Evolutionary conservation across 2,888 invertebrate genomes (phyloP).

Genomic region (Subacronicta megacephala): DNA sequence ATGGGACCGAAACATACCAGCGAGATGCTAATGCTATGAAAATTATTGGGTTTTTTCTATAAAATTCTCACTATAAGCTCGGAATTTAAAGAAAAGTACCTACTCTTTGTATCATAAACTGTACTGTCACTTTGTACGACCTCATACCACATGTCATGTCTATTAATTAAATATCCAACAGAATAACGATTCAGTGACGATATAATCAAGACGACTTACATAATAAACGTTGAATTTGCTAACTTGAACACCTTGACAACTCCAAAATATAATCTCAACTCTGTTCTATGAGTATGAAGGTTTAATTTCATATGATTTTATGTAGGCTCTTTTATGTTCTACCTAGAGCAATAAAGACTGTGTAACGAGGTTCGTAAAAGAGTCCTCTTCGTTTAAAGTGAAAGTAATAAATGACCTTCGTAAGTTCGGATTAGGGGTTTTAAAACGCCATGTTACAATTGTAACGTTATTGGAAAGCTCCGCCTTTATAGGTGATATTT

Average conservation of each 20-base stretch:
- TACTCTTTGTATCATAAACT: background rate
- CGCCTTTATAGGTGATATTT: constrained; percentile 42
- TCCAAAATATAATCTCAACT: constrained; percentile 27
- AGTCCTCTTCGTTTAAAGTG: constrained; percentile 69
- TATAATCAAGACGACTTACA: constrained; percentile 65
- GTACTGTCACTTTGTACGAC: background rate
- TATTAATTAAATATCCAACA: constrained; percentile 61
- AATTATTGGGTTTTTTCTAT: too few relatives aligned
- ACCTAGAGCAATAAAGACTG: constrained; percentile 66
- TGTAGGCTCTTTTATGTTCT: constrained; percentile 57
- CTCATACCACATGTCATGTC: constrained; percentile 44
- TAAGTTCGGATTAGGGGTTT: constrained; percentile 63
- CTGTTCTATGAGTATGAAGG: constrained; percentile 27
- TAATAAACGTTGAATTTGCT: constrained; percentile 63
- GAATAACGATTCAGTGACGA: constrained; percentile 59
- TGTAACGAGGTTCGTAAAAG: constrained; percentile 65
- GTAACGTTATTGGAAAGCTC: constrained; percentile 37
- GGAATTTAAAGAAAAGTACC: too few relatives aligned
- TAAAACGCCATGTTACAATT: constrained; percentile 49
- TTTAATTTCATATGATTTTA: constrained; percentile 36
- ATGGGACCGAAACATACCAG: too few relatives aligned
- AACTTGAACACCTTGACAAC: constrained; percentile 43
- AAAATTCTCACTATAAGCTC: too few relatives aligned
- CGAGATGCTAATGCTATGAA: too few relatives aligned
- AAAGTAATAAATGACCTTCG: constrained; percentile 66